These are phyloP conservation scores for Chlorodrepanis virens DNA, from an alignment of 2,113 vertebrate genomes.

Conservation along the genomic window DNA sequence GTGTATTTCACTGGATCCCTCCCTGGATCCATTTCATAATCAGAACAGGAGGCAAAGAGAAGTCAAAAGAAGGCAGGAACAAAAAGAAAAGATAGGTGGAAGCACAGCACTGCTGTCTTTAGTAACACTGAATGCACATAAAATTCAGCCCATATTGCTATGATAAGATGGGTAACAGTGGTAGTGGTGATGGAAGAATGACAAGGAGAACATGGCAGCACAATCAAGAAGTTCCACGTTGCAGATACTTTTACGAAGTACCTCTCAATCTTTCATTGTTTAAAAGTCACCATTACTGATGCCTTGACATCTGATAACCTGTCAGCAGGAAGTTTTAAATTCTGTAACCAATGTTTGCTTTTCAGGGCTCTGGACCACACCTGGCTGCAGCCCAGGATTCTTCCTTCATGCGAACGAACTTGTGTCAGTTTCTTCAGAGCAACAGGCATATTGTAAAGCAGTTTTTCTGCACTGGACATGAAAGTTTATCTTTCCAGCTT, in stretches of 20 bases:
- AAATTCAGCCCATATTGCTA: neutral
- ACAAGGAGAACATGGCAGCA: neutral
- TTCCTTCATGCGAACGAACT: neutral
- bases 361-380: neutral
- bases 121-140: neutral
- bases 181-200: neutral
- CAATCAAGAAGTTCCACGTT: neutral
- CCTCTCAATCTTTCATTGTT: neutral
- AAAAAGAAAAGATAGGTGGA: neutral
- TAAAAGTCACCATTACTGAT: neutral
- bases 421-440: neutral
- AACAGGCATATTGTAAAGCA: neutral
- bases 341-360: neutral
- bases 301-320: neutral
- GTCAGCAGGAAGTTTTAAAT: neutral
- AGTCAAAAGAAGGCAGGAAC: neutral
- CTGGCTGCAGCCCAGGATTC: neutral
- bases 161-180: neutral
- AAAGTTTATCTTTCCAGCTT: neutral
- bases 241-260: neutral
- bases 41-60: neutral
- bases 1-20: neutral
- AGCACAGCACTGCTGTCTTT: neutral
- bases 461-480: neutral
- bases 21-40: neutral